phyloP scores from a whole-genome alignment of 2,888 invertebrate species.

The Arctia plantaginis region DNA sequence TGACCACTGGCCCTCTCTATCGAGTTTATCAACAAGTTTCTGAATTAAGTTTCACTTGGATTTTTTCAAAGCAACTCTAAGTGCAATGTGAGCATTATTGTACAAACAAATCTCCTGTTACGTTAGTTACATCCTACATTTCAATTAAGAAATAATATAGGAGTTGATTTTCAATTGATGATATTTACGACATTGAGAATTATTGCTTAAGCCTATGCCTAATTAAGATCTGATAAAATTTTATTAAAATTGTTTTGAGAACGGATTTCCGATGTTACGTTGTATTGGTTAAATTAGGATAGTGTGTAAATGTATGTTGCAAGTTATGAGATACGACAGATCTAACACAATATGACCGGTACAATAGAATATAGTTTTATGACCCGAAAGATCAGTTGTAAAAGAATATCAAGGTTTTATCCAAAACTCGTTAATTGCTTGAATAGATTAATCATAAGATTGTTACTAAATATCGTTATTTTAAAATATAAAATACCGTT shows the following conservation, averaged over 20 bases:
- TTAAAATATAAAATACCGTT: neutral
- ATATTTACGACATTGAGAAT: neutral
- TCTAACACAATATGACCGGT: neutral
- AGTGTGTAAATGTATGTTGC: neutral
- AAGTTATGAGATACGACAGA: neutral
- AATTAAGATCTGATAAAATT: neutral
- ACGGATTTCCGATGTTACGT: neutral
- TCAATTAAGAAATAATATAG: neutral
- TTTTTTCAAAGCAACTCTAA: no score
- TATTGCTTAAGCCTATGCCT: neutral
- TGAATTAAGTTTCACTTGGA: no score
- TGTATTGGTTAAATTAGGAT: neutral
- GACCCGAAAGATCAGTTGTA: neutral
- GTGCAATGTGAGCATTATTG: no score
- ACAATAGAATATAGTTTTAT: no score
- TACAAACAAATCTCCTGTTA: no score
- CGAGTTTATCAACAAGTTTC: no score
- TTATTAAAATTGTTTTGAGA: neutral
- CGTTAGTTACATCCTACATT: neutral
- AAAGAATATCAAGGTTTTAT: neutral
- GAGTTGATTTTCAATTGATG: neutral
- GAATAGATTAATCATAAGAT: no score
- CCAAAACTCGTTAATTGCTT: neutral
- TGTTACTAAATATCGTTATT: no score
- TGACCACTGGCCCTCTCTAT: no score